These are phyloP conservation scores for Pseudorasbora parva DNA, from an alignment of 2,113 vertebrate species.

Conservation along the genomic window DNA sequence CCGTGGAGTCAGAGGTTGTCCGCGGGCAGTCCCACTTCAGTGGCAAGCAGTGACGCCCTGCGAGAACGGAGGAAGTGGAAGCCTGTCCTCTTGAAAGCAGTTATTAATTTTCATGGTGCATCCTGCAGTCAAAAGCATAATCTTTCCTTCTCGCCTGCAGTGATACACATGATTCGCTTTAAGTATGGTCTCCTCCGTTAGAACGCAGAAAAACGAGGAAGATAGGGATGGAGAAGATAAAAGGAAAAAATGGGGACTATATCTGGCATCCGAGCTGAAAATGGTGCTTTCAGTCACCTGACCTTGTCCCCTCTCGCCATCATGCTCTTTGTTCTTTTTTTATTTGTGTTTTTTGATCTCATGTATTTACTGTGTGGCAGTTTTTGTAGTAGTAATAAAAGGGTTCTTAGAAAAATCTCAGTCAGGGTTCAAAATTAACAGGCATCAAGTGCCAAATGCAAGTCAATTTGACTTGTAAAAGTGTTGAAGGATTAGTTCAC, in stretches of 20 bases:
- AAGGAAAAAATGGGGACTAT: background rate
- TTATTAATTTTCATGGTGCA: slow-evolving; percentile 67
- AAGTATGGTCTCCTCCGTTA: slow-evolving; percentile 31
- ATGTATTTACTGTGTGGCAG: slow-evolving; percentile 37
- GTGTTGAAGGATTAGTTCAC: too few relatives aligned
- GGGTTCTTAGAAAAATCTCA: slow-evolving; percentile 43
- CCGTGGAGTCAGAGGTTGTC: slow-evolving; percentile 1
- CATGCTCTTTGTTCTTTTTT: slow-evolving; percentile 34
- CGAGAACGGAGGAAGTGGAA: slow-evolving; percentile 59
- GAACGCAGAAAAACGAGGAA: slow-evolving; percentile 13
- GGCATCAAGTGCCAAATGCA: background rate
- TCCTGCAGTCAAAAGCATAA: slow-evolving; percentile 59
- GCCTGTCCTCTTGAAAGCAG: slow-evolving; percentile 61
- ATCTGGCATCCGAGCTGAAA: background rate
- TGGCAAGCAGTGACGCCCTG: slow-evolving; percentile 3
- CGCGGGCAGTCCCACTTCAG: slow-evolving; percentile 35
- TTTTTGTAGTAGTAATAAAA: slow-evolving; percentile 35
- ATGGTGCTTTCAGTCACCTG: slow-evolving; percentile 28
- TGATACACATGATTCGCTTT: slow-evolving; percentile 43
- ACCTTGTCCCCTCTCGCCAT: background rate
- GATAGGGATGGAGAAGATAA: background rate
- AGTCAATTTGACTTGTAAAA: background rate
- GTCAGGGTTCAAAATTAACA: background rate
- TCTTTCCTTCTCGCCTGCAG: slow-evolving; percentile 47
- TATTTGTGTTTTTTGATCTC: slow-evolving; percentile 13